Conservation (phyloP, 2,797 vertebrate species). For the Coregonus sp. region DNA sequence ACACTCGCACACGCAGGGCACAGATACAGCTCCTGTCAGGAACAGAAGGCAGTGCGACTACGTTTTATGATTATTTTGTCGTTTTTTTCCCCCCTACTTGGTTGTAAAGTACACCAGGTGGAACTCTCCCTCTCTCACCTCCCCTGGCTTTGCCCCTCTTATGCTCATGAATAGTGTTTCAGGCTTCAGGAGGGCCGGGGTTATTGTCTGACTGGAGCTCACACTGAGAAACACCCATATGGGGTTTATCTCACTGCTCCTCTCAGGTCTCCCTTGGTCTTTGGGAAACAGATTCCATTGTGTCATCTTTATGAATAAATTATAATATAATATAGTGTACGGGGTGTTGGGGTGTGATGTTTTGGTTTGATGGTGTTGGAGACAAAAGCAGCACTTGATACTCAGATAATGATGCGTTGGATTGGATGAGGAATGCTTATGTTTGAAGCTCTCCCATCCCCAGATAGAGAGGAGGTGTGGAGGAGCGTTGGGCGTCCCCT, state of each 20-base stretch:
- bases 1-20: constrained; percentile 56
- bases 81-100: background rate
- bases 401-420: background rate
- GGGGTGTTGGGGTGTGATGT: background rate
- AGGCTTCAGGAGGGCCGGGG: background rate
- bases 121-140: constrained; percentile 11
- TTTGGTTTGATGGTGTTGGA: constrained; percentile 4
- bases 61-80: constrained; percentile 77
- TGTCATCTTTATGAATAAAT: constrained; percentile 18
- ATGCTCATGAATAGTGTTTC: constrained; percentile 13
- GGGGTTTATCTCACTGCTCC: background rate
- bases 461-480: background rate
- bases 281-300: constrained; percentile 13
- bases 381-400: background rate
- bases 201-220: constrained; percentile 6
- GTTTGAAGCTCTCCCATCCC: background rate
- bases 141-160: constrained; percentile 20
- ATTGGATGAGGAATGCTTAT: background rate
- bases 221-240: constrained; percentile 11
- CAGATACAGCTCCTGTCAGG: constrained; percentile 74
- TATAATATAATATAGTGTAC: too few relatives aligned
- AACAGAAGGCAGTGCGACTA: constrained; percentile 77
- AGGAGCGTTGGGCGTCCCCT: background rate
- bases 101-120: constrained; percentile 1
- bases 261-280: background rate